Evolutionary conservation across 2,888 invertebrate genomes (phyloP).

Genomic region (Arctia plantaginis): DNA sequence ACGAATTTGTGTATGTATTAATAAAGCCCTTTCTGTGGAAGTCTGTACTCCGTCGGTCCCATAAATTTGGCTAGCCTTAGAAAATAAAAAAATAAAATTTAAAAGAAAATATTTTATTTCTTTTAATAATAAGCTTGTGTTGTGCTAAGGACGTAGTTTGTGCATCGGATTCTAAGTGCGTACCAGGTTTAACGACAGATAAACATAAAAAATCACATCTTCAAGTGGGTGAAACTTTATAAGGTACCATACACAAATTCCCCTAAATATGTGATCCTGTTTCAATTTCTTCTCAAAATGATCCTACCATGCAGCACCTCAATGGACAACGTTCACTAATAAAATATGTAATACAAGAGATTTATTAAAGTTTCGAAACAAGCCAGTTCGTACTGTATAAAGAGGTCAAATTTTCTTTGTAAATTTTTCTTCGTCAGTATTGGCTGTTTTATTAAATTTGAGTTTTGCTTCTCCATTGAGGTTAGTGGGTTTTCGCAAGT

Average conservation of each 20-base stretch:
- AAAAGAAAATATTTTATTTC: slow-evolving; percentile 31
- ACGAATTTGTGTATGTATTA: slow-evolving; percentile 85
- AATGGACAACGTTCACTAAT: slow-evolving; percentile 49
- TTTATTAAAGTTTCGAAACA: not conserved
- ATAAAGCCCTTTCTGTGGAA: slow-evolving; percentile 70
- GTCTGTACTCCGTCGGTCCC: slow-evolving; percentile 32
- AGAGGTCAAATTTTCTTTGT: slow-evolving; percentile 17
- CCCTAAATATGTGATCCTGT: slow-evolving; percentile 70
- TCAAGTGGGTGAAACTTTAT: slow-evolving; percentile 86
- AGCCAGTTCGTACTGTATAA: slow-evolving; percentile 22
- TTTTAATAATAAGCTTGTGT: slow-evolving; percentile 49
- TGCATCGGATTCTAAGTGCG: slow-evolving; percentile 75
- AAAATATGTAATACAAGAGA: not conserved
- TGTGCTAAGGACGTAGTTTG: slow-evolving; percentile 50
- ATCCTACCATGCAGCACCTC: slow-evolving; percentile 78
- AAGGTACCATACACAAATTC: slow-evolving; percentile 87
- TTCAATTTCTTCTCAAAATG: slow-evolving; percentile 57
- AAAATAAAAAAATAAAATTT: slow-evolving; percentile 36
- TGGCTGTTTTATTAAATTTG: slow-evolving; percentile 45
- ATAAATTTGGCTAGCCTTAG: slow-evolving; percentile 35
- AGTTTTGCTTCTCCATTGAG: slow-evolving; percentile 65
- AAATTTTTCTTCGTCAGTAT: slow-evolving; percentile 41
- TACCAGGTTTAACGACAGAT: slow-evolving; percentile 68
- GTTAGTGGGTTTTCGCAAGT: slow-evolving; percentile 50
- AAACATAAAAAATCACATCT: slow-evolving; percentile 69